Base-by-base conservation (phyloP, 1,140 invertebrate species). In the Aphis gossypii region DNA sequence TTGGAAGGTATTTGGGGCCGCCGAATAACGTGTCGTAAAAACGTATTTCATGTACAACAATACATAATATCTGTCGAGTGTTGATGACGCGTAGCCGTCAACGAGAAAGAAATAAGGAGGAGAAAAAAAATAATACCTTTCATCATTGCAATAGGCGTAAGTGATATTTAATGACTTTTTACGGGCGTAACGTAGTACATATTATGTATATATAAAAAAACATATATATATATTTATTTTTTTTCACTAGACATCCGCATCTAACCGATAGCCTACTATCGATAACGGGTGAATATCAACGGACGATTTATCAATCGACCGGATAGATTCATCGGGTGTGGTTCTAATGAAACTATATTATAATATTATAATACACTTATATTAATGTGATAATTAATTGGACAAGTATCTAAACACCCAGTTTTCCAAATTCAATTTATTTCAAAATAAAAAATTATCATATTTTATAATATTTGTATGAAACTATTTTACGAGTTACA, bases 121-220 rank as follows among this genome's bases (percentile, higher is more conserved):
- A 21, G 6, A 48, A 92, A 68, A 68, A 90, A 68, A 90, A 44
- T n/a, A n/a, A 38, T n/a, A 35, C 41, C 14, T 90, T 68, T 90
- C 89, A 68, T 60, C 89, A 46, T 44, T 46, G 38, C 56, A 68
- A 68, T 60, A 90, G 68, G 68, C 44, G 68, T 92, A 92, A 92
- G 90, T 92, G 90, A 92, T 92, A 82, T 92, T 92, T 92, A 92
- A 92, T 92, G 90, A 92, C 90, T 56, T 89, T 89, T 89, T 48
- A 88, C 44, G 41, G 41, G 41, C 84, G 41, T 46, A 46, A 44
- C 84, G 14, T 25, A 44, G n/a, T 76, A 76, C 30, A 14, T 18
- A 76, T n/a, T n/a, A 84, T 51, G 30, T 35, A 87, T 46, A 20
- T 87, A 35, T 35, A 1, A 51, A n/a, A n/a, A 9, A 44, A n/a